Percentiles rank a stretch among this genome's conserved stretches.
Conservation (phyloP, 2,113 vertebrate genomes). For the Phalacrocorax brasilianus region DNA sequence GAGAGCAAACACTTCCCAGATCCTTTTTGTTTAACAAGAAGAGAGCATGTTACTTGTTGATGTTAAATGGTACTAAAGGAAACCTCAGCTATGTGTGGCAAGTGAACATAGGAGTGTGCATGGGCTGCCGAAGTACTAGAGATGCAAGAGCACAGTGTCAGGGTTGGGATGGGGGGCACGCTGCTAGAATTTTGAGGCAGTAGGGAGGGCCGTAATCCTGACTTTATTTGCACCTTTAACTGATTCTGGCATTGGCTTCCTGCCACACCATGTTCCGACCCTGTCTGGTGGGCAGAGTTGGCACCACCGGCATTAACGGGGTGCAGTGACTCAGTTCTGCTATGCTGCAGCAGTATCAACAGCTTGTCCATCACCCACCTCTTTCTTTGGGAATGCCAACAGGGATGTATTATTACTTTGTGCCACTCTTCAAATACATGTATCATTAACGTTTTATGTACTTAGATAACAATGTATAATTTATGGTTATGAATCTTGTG, state of each 20-base stretch:
- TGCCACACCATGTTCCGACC: neutral
- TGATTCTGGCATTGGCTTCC: slow-evolving; percentile 15
- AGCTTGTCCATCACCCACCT: neutral
- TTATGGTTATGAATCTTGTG: slow-evolving; percentile 82
- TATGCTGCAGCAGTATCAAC: neutral
- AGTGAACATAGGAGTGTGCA: neutral
- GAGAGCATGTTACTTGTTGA: slow-evolving; percentile 51
- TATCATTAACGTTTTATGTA: slow-evolving; percentile 78
- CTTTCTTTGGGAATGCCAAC: slow-evolving; percentile 51
- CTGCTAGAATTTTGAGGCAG: neutral
- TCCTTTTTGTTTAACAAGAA: slow-evolving; percentile 51
- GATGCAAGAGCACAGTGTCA: slow-evolving; percentile 24
- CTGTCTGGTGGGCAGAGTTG: slow-evolving; percentile 6
- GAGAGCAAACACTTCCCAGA: slow-evolving; percentile 60
- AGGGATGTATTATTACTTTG: slow-evolving; percentile 53
- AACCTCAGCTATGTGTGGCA: slow-evolving; percentile 27
- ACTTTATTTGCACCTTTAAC: slow-evolving; percentile 54
- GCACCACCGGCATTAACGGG: neutral
- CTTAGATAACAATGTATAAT: slow-evolving; percentile 81
- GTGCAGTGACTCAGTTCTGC: neutral
- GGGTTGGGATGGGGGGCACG: neutral
- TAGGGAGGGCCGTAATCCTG: neutral
- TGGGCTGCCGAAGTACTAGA: slow-evolving; percentile 27
- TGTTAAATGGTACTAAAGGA: slow-evolving; percentile 47
- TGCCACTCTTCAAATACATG: slow-evolving; percentile 73